Evolutionary conservation across 1,140 invertebrate species (phyloP).

Genomic region (Drosophila rhopaloa): DNA sequence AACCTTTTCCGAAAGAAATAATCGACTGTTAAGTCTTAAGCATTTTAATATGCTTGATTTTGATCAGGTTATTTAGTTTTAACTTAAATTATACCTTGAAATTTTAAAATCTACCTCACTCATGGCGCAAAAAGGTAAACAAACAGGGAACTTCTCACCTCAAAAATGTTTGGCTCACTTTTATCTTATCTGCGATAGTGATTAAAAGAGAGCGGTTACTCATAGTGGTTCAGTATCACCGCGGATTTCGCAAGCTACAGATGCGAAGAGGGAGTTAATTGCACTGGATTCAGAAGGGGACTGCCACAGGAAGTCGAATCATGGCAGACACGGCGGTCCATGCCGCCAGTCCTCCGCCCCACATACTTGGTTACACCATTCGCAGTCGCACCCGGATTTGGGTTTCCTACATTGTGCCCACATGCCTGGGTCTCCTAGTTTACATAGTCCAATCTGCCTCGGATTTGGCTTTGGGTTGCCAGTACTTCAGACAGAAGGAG

Average conservation of each 20-base stretch:
- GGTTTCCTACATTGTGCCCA: constrained; percentile 85
- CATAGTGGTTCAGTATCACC: constrained; percentile 66
- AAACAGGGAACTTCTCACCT: constrained; percentile 34
- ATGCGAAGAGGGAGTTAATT: constrained; percentile 18
- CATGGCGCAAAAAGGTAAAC: constrained; percentile 59
- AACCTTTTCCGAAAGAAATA: too few relatives aligned
- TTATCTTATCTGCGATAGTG: constrained; percentile 63
- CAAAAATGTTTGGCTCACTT: constrained; percentile 17
- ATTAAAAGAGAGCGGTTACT: constrained; percentile 49
- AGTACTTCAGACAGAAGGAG: constrained; percentile 85
- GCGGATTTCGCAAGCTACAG: constrained; percentile 54
- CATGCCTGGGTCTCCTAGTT: constrained; percentile 83
- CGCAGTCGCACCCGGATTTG: constrained; percentile 86
- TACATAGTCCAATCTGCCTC: constrained; percentile 85
- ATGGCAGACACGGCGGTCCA: constrained; percentile 29
- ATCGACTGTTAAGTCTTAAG: too few relatives aligned
- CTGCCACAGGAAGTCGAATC: constrained; percentile 7
- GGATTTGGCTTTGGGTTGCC: constrained; percentile 85
- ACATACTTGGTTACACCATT: constrained; percentile 85
- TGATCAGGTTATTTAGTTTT: too few relatives aligned
- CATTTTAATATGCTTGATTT: too few relatives aligned
- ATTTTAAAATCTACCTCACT: neutral
- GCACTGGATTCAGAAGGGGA: neutral
- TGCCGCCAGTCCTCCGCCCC: constrained; percentile 81
- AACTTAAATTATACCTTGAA: too few relatives aligned